These are phyloP conservation scores for Gonioctena quinquepunctata DNA, from an alignment of 1,140 invertebrate species.

Conservation along the genomic window DNA sequence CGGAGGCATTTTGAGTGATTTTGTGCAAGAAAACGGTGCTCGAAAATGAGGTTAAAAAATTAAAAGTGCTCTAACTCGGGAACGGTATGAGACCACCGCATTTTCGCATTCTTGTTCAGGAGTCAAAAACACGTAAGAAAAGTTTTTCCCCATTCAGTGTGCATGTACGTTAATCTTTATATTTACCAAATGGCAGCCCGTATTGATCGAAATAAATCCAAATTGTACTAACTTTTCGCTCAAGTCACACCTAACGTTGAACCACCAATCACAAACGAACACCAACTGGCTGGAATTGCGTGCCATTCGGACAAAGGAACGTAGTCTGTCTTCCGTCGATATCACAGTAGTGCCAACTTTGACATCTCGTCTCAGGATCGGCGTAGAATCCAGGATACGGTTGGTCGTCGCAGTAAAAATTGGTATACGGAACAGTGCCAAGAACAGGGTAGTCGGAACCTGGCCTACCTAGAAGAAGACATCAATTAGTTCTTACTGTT, in stretches of 20 bases:
- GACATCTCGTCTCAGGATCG: slow-evolving; percentile 83
- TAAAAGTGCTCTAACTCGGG: too few relatives aligned
- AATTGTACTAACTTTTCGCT: slow-evolving; percentile 52
- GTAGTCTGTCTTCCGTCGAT: slow-evolving; percentile 86
- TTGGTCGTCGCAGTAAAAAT: slow-evolving; percentile 89
- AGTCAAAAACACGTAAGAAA: too few relatives aligned
- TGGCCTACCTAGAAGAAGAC: slow-evolving; percentile 74
- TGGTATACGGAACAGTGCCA: slow-evolving; percentile 85
- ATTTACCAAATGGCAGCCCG: too few relatives aligned
- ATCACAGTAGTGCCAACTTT: slow-evolving; percentile 87
- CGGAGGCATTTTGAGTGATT: too few relatives aligned
- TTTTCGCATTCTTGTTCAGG: too few relatives aligned
- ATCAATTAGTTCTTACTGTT: too few relatives aligned
- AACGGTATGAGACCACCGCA: too few relatives aligned
- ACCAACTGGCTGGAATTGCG: slow-evolving; percentile 63
- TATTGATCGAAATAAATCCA: too few relatives aligned
- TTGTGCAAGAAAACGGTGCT: too few relatives aligned
- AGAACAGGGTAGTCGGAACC: slow-evolving; percentile 87
- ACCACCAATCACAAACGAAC: slow-evolving; percentile 87
- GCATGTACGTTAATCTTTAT: too few relatives aligned
- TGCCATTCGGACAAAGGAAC: slow-evolving; percentile 87
- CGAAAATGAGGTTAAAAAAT: too few relatives aligned
- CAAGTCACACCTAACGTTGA: slow-evolving; percentile 84
- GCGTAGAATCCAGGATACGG: slow-evolving; percentile 89
- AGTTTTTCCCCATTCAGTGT: too few relatives aligned